These are phyloP conservation scores for Palloptera scutellata DNA, from an alignment of 2,888 invertebrate species.

Conservation along the genomic window DNA sequence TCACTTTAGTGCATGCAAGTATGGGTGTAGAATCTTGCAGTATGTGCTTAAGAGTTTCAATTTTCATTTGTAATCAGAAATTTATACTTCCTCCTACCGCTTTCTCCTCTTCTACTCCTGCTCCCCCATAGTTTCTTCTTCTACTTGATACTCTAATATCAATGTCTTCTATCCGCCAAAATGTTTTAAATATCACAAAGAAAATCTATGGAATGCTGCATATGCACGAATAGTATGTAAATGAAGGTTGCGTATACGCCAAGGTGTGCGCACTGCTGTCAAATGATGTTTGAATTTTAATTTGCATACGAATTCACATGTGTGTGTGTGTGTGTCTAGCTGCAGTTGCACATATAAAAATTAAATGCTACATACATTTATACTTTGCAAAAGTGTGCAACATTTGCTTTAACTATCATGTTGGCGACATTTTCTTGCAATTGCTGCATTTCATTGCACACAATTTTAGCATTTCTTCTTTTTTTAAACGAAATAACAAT, in stretches of 20 bases:
- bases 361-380: constrained; percentile 3
- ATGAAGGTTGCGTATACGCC: constrained; percentile 14
- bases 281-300: neutral
- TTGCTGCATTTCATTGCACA: neutral
- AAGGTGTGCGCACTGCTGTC: neutral
- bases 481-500: constrained; percentile 9
- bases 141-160: neutral
- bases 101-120: constrained; percentile 8
- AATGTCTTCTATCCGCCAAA: neutral
- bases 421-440: constrained; percentile 1
- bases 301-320: neutral
- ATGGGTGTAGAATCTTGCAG: neutral
- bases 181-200: no score
- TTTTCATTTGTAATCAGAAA: constrained; percentile 20
- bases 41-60: constrained; percentile 19
- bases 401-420: neutral
- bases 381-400: neutral
- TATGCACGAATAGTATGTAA: neutral
- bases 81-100: neutral
- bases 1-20: constrained; percentile 8
- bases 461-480: neutral
- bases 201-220: neutral
- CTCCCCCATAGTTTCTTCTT: neutral
- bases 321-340: neutral
- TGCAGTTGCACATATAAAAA: neutral